Base-by-base conservation (phyloP, 2,113 vertebrate genomes). In the Neodon shergylaensis region DNA sequence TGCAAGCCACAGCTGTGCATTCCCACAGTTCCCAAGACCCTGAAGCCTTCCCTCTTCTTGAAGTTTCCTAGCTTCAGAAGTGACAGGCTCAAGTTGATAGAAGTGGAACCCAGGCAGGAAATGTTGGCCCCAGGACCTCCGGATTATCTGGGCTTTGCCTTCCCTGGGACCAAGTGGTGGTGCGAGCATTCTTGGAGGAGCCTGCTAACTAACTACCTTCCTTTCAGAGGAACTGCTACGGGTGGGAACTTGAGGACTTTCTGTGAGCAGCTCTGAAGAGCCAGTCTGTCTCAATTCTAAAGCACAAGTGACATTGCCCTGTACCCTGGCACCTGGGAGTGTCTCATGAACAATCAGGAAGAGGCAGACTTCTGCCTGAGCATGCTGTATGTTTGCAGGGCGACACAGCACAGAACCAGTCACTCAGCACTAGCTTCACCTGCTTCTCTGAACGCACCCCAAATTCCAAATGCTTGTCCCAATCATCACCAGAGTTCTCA, bases 391-490 rank as follows among this genome's bases (percentile, higher is more conserved):
- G 54, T 39, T 54, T 31, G 0, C 8, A 21, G 8, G 26, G 8
- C 68, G 0, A 54, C 92, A 12, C 22, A 81, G 91, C 58, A 31
- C 6, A 3, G 39, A 63, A 66, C 68, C 0, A 58, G 91, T 83
- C 12, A 1, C 74, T 95, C 97, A 58, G 84, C 7, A 39, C 86
- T 92, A 1, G 58, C 91, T 95, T 93, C 86, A 49, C 92, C 82
- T 73, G 63, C 93, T 79, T 70, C 88, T 21, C 92, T 13, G 86
- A 36, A 39, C 68, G 2, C 92, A 95, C 97, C 88, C 1, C 21
- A 24, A 11, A 92, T 94, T 95, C 97, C 97, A 95, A 73, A 13
- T 79, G 82, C n/a, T 84, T n/a, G 47, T 54, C 28, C 72, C 73
- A 85, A 28, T 11, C 82, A 39, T 77, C 10, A 70, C 66, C 49